Evolutionary conservation across 2,113 vertebrate species (phyloP), one percentile per base, ranked within the genome.

Genomic region (Phoenicopterus ruber): DNA sequence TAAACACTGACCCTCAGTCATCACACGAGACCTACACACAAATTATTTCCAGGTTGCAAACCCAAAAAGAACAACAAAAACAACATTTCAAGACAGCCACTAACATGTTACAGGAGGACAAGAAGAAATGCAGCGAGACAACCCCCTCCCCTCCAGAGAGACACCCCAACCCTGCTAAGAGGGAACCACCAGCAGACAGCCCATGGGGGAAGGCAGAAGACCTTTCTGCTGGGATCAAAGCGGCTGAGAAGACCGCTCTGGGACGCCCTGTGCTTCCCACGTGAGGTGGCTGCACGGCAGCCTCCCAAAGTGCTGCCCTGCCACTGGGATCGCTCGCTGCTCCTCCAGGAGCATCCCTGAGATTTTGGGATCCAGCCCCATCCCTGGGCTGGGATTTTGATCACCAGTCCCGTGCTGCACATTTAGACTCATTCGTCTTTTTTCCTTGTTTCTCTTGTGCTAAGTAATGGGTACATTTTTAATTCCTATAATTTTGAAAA

Each of bases 241-340:
- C 22, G 1, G 20, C 79, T 31, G 42, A 50, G 62, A n/a, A 65
- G 18, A 55, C 36, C 10, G 1, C 32, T 11, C 24, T 21, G 24
- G 44, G 42, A 29, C 42, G 31, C 5, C 2, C 0, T 4, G 19
- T 8, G 24, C 13, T 66, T 52, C 90, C 17, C 40, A 14, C 1
- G 0, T 7, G 3, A 19, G 13, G 28, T 7, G 17, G n/a, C 7
- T 24, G 49, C 55, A 36, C 0, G 0, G 34, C 36, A 71, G 34
- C 17, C 9, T 44, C 58, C 29, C 38, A 22, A 31, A 49, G 24
- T 7, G 34, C 29, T 57, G 49, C 36, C 25, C 63, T 31, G 17
- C 31, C 20, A 32, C 57, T 38, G 22, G 55, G 59, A 59, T 8
- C 21, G 0, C 38, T 49, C 3, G 2, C n/a, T 32, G 69, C 62